phyloP scores from a whole-genome alignment of 2,113 vertebrate species.

The Elaphurus davidianus region DNA sequence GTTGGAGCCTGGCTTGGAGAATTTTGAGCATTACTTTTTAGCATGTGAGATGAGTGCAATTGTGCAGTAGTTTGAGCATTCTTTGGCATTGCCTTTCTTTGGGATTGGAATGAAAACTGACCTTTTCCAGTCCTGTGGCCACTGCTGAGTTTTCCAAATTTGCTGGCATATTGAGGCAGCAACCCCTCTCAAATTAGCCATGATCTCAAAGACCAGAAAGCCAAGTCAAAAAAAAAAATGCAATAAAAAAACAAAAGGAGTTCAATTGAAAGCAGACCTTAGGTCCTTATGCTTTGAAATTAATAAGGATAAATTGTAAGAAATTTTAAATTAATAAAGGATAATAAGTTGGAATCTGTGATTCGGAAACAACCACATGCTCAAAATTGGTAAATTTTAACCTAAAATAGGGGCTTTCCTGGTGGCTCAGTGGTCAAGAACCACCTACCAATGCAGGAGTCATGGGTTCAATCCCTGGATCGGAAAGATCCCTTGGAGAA shows the following conservation, averaged over 20 bases:
- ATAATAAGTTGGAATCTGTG: background rate
- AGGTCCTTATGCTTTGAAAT: background rate
- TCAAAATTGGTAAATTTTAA: background rate
- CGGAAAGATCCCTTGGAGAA: background rate
- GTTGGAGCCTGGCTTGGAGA: background rate
- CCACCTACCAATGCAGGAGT: background rate
- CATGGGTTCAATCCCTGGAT: background rate
- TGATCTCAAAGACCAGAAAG: background rate
- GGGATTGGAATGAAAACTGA: background rate
- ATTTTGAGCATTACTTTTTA: background rate
- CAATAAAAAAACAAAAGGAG: background rate
- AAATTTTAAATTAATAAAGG: background rate
- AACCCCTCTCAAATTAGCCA: background rate
- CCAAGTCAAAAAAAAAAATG: background rate
- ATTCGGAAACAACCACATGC: background rate
- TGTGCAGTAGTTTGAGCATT: background rate
- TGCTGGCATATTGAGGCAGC: background rate
- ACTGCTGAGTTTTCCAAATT: background rate
- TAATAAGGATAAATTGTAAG: background rate
- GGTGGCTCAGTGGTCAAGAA: background rate
- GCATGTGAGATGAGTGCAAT: background rate
- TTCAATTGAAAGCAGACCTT: background rate
- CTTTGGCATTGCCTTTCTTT: background rate
- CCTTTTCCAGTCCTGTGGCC: background rate
- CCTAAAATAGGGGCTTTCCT: background rate